Conservation (phyloP, 2,888 invertebrate genomes). For the Harpalus rubripes region DNA sequence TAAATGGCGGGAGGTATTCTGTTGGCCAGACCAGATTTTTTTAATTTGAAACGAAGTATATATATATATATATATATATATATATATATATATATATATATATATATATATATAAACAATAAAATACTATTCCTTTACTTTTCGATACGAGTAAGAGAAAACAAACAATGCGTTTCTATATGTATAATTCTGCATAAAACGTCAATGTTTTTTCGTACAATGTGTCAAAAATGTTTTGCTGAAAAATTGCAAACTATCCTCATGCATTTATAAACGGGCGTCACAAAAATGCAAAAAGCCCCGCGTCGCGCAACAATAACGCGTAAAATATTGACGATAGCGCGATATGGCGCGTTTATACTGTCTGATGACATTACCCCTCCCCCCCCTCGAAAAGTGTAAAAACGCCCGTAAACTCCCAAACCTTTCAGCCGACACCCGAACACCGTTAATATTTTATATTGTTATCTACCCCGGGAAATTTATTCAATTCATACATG, state of each 20-base stretch:
- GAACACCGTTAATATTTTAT: slow-evolving; percentile 61
- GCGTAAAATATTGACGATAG: slow-evolving; percentile 61
- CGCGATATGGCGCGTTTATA: slow-evolving; percentile 51
- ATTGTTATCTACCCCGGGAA: slow-evolving; percentile 63
- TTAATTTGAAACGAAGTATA: no score
- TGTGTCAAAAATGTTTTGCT: background rate
- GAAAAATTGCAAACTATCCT: slow-evolving; percentile 1
- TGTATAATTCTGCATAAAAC: slow-evolving; percentile 1
- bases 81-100: no score
- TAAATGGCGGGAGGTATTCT: no score
- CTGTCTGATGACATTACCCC: slow-evolving; percentile 59
- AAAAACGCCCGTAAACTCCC: slow-evolving; percentile 53
- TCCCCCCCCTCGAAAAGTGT: slow-evolving; percentile 12
- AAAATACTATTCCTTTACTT: no score
- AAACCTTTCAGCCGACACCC: slow-evolving; percentile 45
- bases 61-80: no score
- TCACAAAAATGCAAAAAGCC: slow-evolving; percentile 30
- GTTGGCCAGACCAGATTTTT: no score
- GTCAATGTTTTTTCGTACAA: background rate
- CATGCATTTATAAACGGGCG: slow-evolving; percentile 23
- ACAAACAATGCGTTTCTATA: no score
- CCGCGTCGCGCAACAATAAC: slow-evolving; percentile 51
- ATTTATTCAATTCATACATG: slow-evolving; percentile 64
- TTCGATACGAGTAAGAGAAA: no score
- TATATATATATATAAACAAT: no score